Conservation (phyloP, 1,140 invertebrate species). For the Capitella teleta region DNA sequence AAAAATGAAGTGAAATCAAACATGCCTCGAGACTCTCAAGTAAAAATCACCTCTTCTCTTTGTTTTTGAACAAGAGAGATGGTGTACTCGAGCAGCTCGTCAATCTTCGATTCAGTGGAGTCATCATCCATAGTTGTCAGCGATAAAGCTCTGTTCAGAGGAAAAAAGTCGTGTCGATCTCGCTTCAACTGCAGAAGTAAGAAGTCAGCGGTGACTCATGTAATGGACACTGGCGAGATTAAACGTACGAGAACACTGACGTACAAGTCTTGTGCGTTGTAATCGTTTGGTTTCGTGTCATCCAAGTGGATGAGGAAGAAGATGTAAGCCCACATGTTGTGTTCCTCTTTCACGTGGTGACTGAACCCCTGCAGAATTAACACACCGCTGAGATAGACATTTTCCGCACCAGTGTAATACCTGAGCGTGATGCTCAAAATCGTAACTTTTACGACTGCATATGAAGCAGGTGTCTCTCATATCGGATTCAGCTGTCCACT, state of each 20-base stretch:
- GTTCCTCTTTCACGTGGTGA: slow-evolving; percentile 15
- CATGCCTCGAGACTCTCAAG: not conserved
- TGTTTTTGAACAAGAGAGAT: not conserved
- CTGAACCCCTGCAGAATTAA: slow-evolving; percentile 13
- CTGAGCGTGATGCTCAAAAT: slow-evolving; percentile 31
- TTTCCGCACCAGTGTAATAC: no score
- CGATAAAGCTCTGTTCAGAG: slow-evolving; percentile 37
- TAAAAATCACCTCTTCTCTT: slow-evolving; percentile 1
- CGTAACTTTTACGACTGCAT: slow-evolving; percentile 33
- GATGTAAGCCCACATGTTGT: slow-evolving; percentile 15
- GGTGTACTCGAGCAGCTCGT: not conserved
- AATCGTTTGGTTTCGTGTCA: slow-evolving; percentile 12
- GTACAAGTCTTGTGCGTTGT: slow-evolving; percentile 13
- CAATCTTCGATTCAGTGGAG: no score
- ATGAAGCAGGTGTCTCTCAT: slow-evolving; percentile 36
- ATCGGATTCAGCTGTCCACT: slow-evolving; percentile 37
- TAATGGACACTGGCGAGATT: not conserved
- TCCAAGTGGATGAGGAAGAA: slow-evolving; percentile 16
- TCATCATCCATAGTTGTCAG: slow-evolving; percentile 14
- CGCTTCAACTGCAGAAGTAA: slow-evolving; percentile 16
- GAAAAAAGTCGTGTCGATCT: slow-evolving; percentile 40
- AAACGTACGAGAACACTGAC: slow-evolving; percentile 11
- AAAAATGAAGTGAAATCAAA: not conserved
- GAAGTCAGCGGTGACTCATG: not conserved
- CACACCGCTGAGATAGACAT: no score